Conservation (phyloP, 2,888 invertebrate genomes). For the Polylopha cassiicola region DNA sequence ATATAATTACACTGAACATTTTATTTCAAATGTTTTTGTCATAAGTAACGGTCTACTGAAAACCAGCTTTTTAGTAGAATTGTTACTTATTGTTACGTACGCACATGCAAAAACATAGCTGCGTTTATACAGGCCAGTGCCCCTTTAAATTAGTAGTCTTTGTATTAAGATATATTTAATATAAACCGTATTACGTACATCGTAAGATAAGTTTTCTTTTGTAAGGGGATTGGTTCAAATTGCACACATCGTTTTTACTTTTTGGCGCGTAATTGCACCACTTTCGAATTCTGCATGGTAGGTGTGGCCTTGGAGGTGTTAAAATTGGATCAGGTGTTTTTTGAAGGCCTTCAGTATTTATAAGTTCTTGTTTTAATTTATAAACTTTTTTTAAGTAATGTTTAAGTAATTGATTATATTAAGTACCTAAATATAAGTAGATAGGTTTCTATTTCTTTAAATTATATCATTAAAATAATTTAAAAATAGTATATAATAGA, state of each 20-base stretch:
- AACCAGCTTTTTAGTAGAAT: conserved; percentile 34
- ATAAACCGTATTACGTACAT: conserved; percentile 9
- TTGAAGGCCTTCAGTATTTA: no score
- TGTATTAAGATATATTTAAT: not conserved
- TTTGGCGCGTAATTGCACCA: conserved; percentile 20
- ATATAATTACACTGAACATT: conserved; percentile 9
- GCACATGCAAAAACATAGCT: conserved; percentile 34
- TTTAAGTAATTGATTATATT: no score
- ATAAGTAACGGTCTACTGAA: conserved; percentile 40
- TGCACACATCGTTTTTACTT: conserved; percentile 11
- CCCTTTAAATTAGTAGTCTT: conserved; percentile 26
- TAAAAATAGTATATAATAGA: conserved; percentile 6
- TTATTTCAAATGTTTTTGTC: conserved; percentile 37
- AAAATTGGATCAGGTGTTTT: no score
- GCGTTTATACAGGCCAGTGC: conserved; percentile 34
- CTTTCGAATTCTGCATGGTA: conserved; percentile 20
- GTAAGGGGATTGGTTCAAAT: not conserved
- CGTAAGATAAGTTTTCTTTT: conserved; percentile 5
- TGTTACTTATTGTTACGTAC: conserved; percentile 36
- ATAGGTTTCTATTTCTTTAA: no score
- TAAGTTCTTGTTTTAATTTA: no score
- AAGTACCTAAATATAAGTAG: no score
- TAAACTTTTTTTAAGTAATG: no score
- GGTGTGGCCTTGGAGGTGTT: conserved; percentile 11
- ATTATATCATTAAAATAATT: no score